Base-by-base conservation (phyloP, 2,888 invertebrate genomes). In the Pyrocoelia pectoralis region DNA sequence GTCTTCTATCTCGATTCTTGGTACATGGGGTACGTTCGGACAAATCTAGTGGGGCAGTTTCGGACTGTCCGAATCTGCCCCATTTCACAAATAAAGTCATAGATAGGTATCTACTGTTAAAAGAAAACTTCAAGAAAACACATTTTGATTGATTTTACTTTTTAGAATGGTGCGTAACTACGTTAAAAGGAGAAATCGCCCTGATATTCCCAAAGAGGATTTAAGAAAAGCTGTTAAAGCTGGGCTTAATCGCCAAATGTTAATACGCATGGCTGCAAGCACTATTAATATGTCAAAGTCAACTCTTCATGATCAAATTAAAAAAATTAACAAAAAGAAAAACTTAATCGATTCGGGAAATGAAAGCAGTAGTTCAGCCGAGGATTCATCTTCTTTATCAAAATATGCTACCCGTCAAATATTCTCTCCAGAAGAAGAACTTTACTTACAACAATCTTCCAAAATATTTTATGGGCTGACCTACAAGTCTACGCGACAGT, bases 401-500 rank as follows among this genome's bases (percentile, higher is more conserved):
- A 50, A 50, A 13, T 50, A 50, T 24, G 24, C 24, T 24, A 24
- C 24, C 4, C 24, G 24, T 24, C 24, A 24, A 24, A 24, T 24
- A 24, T 24, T 24, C 24, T 24, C 24, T 24, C 24, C 24, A 24
- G 24, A 24, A 24, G 24, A 24, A 24, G 24, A 24, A 24, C 3
- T 24, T 24, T 24, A 24, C 24, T 24, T 24, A 24, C 24, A 24
- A 8, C 24, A 8, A 24, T 8, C 24, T 24, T 24, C 24, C 3
- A 24, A 24, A 24, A 24, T 24, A 24, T 24, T 24, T 24, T 24
- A 24, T 24, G 24, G 24, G 4, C 24, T 24, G 8, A 24, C 24
- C 15, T 33, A 51, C 17, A 29, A 63, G n/a, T 69, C 70, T 59
- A 56, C 65, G 12, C 29, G 58, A 33, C 64, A 70, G 13, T 28